Conservation (phyloP, 2,888 invertebrate species). For the Choristoneura rosaceana region DNA sequence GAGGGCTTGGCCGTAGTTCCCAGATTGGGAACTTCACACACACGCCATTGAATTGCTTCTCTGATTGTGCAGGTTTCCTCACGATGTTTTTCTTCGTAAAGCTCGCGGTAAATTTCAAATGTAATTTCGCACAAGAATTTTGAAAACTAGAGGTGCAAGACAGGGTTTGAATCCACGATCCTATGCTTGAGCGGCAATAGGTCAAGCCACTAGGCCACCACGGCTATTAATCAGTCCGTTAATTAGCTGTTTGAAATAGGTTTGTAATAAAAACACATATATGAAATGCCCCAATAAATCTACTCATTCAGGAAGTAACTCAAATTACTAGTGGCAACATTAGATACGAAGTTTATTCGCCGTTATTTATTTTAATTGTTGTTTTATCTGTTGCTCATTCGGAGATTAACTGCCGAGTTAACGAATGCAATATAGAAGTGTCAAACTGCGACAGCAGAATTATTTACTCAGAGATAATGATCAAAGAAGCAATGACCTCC, state of each 20-base stretch:
- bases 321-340: constrained; percentile 1
- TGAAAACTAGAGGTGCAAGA: too few relatives aligned
- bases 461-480: constrained; percentile 34
- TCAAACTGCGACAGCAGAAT: constrained; percentile 36
- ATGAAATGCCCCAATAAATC: not conserved
- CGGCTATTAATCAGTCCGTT: too few relatives aligned
- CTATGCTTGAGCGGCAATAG: too few relatives aligned
- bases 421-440: constrained; percentile 47
- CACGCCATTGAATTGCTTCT: too few relatives aligned
- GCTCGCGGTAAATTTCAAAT: too few relatives aligned
- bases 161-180: too few relatives aligned
- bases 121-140: too few relatives aligned
- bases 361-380: constrained; percentile 46
- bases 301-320: constrained; percentile 3
- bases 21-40: too few relatives aligned
- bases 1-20: too few relatives aligned
- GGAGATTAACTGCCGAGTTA: constrained; percentile 55
- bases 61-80: too few relatives aligned
- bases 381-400: constrained; percentile 51
- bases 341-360: constrained; percentile 19
- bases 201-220: too few relatives aligned
- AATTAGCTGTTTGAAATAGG: not conserved
- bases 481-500: constrained; percentile 36
- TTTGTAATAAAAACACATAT: not conserved
- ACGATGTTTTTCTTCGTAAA: too few relatives aligned